Percentiles rank a stretch among this genome's conserved stretches.
Evolutionary conservation across 2,888 invertebrate genomes (phyloP).

Genomic region (Emmelina monodactyla): DNA sequence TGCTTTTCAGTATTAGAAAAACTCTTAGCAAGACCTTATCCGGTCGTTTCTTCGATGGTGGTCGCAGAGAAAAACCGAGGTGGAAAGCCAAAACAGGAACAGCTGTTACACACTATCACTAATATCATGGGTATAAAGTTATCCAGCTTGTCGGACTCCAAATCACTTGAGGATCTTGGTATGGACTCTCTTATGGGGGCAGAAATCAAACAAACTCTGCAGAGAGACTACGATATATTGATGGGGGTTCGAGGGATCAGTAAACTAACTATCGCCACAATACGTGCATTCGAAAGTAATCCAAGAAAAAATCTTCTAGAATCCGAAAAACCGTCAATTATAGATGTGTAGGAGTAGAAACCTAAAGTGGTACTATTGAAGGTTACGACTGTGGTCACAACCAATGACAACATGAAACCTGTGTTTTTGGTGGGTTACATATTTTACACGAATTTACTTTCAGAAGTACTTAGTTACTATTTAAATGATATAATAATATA

Average conservation of each 20-base stretch:
- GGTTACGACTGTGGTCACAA: constrained; percentile 66
- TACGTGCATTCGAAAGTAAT: constrained; percentile 48
- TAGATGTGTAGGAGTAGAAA: constrained; percentile 59
- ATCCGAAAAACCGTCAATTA: too few relatives aligned
- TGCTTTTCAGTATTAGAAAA: constrained; percentile 88
- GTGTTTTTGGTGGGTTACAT: constrained; percentile 71
- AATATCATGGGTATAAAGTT: constrained; percentile 93
- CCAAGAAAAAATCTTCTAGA: too few relatives aligned
- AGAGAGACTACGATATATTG: constrained; percentile 90
- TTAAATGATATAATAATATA: too few relatives aligned
- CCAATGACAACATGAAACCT: constrained; percentile 43
- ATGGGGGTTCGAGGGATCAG: constrained; percentile 92
- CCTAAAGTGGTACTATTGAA: constrained; percentile 76
- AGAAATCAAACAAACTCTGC: constrained; percentile 96
- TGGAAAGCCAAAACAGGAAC: constrained; percentile 57
- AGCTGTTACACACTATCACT: constrained; percentile 79
- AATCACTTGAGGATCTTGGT: constrained; percentile 91
- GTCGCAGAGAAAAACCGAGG: constrained; percentile 83
- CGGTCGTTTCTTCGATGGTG: constrained; percentile 84
- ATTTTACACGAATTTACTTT: too few relatives aligned
- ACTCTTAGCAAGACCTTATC: constrained; percentile 89
- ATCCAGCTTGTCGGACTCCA: constrained; percentile 64
- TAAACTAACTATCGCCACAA: constrained; percentile 77
- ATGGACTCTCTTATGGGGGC: constrained; percentile 99
- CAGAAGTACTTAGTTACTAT: too few relatives aligned